Evolutionary conservation across 2,797 vertebrate genomes (phyloP).

Genomic region (Phrynocephalus guinanensis): DNA sequence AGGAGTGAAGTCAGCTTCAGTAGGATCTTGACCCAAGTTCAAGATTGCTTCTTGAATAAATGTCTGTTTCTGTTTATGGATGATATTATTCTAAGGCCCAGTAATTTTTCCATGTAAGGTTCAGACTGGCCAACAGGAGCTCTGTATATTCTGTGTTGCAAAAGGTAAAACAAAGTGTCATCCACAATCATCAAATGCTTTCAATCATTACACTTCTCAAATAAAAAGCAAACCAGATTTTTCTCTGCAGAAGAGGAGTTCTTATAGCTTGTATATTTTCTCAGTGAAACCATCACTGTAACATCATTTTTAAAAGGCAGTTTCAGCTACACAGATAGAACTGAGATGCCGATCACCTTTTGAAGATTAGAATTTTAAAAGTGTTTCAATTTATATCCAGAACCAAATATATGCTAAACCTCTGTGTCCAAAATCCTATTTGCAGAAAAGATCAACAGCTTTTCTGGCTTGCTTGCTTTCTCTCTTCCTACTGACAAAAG

Average conservation of each 20-base stretch:
- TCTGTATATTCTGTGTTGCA: not conserved
- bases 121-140: not conserved
- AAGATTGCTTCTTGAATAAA: not conserved
- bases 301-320: conserved; percentile 8
- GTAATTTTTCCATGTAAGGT: not conserved
- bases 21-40: not conserved
- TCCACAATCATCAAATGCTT: not conserved
- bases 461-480: conserved; percentile 50
- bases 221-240: too few relatives aligned
- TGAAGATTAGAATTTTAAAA: conserved; percentile 64
- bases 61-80: not conserved
- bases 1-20: not conserved
- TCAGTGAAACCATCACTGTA: not conserved
- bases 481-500: conserved; percentile 69
- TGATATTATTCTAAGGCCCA: conserved; percentile 10
- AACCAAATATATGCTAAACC: conserved; percentile 68
- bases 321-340: not conserved
- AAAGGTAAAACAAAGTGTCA: not conserved
- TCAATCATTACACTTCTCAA: not conserved
- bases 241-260: not conserved
- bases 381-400: conserved; percentile 80
- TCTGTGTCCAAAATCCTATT: conserved; percentile 70
- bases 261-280: not conserved
- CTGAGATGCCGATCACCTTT: conserved; percentile 64
- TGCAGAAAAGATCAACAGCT: conserved; percentile 72